Evolutionary conservation across 1,140 invertebrate species (phyloP).

Genomic region (Apis cerana): DNA sequence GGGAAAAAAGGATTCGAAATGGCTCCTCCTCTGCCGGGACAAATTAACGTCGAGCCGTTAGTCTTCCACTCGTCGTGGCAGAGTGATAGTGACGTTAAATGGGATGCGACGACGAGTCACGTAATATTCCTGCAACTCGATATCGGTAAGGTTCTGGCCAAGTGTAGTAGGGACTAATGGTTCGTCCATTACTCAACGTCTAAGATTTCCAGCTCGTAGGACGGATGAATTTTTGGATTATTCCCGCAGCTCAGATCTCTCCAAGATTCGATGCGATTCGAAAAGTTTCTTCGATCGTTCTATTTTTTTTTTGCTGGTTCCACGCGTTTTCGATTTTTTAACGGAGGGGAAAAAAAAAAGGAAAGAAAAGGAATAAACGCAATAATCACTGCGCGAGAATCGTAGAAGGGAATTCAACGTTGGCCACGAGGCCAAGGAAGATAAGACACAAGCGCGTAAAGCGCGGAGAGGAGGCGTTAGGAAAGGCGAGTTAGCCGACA

Average conservation of each 20-base stretch:
- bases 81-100: slow-evolving; percentile 53
- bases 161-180: slow-evolving; percentile 58
- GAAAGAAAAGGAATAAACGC: too few species aligned
- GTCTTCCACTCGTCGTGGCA: slow-evolving; percentile 27
- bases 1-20: slow-evolving; percentile 28
- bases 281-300: too few species aligned
- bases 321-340: too few species aligned
- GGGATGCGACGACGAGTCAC: slow-evolving; percentile 53
- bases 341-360: too few species aligned
- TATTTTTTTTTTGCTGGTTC: too few species aligned
- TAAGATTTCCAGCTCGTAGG: slow-evolving; percentile 52
- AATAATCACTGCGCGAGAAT: not conserved
- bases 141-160: slow-evolving; percentile 44
- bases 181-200: slow-evolving; percentile 61
- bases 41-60: slow-evolving; percentile 33
- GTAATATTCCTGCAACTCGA: slow-evolving; percentile 64
- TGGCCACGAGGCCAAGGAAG: not conserved
- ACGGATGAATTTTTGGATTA: slow-evolving; percentile 62
- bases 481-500: slow-evolving; percentile 46
- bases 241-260: not conserved
- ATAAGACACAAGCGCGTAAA: slow-evolving; percentile 5
- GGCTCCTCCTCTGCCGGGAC: slow-evolving; percentile 2
- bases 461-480: slow-evolving; percentile 20
- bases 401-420: not conserved
- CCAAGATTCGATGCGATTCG: not conserved